phyloP scores from a whole-genome alignment of 2,797 vertebrate species.

The Stomatorhinus walkeri region DNA sequence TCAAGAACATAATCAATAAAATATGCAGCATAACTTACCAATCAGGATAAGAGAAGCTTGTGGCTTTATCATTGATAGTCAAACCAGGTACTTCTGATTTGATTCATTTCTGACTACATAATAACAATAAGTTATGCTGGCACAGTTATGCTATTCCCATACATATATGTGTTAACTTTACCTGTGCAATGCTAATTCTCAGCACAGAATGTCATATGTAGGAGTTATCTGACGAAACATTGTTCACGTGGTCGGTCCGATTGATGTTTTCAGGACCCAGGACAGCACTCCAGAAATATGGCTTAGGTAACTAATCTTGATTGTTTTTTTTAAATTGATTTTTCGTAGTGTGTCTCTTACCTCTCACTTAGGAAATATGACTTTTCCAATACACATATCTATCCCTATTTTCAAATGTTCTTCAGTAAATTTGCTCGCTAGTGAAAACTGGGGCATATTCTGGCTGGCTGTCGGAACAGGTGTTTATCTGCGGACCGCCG shows the following conservation, averaged over 20 bases:
- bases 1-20: not conserved
- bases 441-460: not conserved
- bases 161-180: not conserved
- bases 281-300: conserved; percentile 31
- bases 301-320: not conserved
- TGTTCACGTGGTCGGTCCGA: not conserved
- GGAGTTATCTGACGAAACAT: not conserved
- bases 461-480: not conserved
- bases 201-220: not conserved
- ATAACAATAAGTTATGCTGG: not conserved
- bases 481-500: not conserved
- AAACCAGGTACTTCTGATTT: not conserved
- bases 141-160: not conserved
- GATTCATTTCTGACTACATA: not conserved
- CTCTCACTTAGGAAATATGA: conserved; percentile 13
- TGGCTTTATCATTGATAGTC: not conserved
- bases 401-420: not conserved
- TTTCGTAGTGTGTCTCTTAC: conserved; percentile 2
- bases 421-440: conserved; percentile 18
- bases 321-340: conserved; percentile 3
- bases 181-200: not conserved
- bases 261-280: conserved; percentile 37
- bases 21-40: not conserved
- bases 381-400: conserved; percentile 1
- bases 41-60: not conserved